A percentile compares a stretch with the other conserved stretches of the same genome.
Conservation (phyloP, 2,113 vertebrate genomes). For the Coptodon rendalli region DNA sequence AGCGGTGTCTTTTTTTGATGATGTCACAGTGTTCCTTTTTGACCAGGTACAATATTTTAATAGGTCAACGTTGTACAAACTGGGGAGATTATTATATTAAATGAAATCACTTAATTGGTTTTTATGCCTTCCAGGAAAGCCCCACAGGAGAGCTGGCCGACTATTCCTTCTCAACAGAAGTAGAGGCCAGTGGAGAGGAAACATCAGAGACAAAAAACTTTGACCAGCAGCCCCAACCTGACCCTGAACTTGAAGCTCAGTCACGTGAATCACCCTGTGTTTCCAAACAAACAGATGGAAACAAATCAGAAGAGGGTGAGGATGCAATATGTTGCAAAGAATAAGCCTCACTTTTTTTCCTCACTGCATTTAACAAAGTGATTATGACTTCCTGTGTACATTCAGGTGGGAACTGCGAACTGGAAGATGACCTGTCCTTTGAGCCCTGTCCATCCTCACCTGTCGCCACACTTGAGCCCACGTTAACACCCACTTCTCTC, state of each 20-base stretch:
- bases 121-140: conserved; percentile 78
- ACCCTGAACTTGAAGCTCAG: conserved; percentile 17
- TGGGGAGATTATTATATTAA: background rate
- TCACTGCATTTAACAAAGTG: background rate
- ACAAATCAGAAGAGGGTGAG: conserved; percentile 71
- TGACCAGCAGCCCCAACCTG: background rate
- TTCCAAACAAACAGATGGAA: conserved; percentile 43
- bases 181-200: conserved; percentile 52
- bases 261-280: background rate
- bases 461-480: conserved; percentile 17
- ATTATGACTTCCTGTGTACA: background rate
- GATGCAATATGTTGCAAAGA: background rate
- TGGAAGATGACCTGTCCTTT: conserved; percentile 70
- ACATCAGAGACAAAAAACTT: conserved; percentile 33
- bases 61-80: background rate
- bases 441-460: conserved; percentile 43
- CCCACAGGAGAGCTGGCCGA: conserved; percentile 88
- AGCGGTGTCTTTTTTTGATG: conserved; percentile 94
- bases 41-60: conserved; percentile 82
- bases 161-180: conserved; percentile 70
- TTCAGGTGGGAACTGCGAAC: conserved; percentile 71
- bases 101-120: background rate
- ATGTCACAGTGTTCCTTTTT: conserved; percentile 97
- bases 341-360: background rate
- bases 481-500: conserved; percentile 28